phyloP scores from a whole-genome alignment of 2,888 invertebrate species.

The Chloroclystis v-ata region DNA sequence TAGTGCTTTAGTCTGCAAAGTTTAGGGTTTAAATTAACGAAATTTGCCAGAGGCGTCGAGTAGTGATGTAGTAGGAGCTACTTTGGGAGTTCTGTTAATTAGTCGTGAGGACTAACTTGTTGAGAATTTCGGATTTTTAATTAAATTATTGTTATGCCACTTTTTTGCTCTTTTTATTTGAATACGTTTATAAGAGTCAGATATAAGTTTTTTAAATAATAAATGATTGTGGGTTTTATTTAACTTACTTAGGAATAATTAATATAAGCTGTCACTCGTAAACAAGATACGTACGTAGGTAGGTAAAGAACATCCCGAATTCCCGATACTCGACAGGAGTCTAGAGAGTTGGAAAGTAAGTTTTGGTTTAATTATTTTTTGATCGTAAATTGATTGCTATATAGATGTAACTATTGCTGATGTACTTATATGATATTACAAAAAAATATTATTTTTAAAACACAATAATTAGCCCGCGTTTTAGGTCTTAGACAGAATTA shows the following conservation, averaged over 20 bases:
- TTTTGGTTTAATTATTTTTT: too few relatives aligned
- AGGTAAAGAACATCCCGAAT: too few relatives aligned
- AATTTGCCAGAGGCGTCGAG: conserved; percentile 39
- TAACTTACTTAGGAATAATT: too few relatives aligned
- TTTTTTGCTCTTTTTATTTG: not conserved
- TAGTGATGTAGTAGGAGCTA: conserved; percentile 45
- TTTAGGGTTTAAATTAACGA: conserved; percentile 40
- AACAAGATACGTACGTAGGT: too few relatives aligned
- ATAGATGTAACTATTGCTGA: too few relatives aligned
- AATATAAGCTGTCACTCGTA: too few relatives aligned
- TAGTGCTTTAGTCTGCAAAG: conserved; percentile 38
- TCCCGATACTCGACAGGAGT: too few relatives aligned
- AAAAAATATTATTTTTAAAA: too few relatives aligned
- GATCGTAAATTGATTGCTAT: too few relatives aligned
- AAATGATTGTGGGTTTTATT: not conserved
- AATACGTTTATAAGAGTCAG: not conserved
- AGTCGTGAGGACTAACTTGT: conserved; percentile 24
- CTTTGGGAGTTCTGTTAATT: conserved; percentile 30
- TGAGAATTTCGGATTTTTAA: conserved; percentile 22
- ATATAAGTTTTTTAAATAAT: not conserved
- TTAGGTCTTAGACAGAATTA: not conserved
- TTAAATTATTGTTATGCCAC: conserved; percentile 11
- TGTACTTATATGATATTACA: too few relatives aligned
- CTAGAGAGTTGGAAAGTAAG: too few relatives aligned
- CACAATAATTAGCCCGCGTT: too few relatives aligned